Evolutionary conservation across 2,797 vertebrate species (phyloP), one percentile per base, ranked within the genome.

Genomic region (Capromys pilorides): DNA sequence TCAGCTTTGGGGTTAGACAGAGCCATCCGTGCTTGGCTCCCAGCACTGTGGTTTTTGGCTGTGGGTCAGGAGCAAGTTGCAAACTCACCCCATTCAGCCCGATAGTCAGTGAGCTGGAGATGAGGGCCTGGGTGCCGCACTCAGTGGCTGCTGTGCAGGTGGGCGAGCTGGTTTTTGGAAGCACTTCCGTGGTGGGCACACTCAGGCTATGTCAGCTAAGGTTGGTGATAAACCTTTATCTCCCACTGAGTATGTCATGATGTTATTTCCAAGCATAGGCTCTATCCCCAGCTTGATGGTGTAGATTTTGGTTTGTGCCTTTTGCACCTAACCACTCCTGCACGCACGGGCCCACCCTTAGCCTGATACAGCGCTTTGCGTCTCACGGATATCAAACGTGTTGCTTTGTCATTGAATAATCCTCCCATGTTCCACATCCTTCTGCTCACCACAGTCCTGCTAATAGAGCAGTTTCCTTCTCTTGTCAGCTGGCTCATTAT

Each of bases 391-490:
- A 26, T 13, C 94, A 59, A 64, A 36, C 77, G 24, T 59, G 28
- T 89, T 73, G 67, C 84, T 80, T 88, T 82, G 75, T 86, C 57
- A 80, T 45, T 51, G 49, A 57, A 16, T 54, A 62, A 0, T n/a
- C 31, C 26, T 78, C 45, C 22, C 33, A 64, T 36, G 16, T 67
- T 41, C 49, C 21, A n/a, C 36, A 62, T 71, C 41, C 51, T 6
- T 91, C 31, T 79, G 1, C 54, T 16, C 4, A 73, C 16, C 22
- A 3, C 16, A 8, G 61, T 67, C 67, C 87, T 64, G 62, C 86
- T 66, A 57, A 69, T 51, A 80, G 62, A 92, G 77, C 73, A 57
- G 0, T 96, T 95, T 94, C 57, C 89, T 95, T 71, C 66, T 45
- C 62, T 45, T 94, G 59, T 93, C 89, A 54, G 85, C 10, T 45